Evolutionary conservation across 2,888 invertebrate species (phyloP).

Genomic region (Acanthosepion pharaonis): DNA sequence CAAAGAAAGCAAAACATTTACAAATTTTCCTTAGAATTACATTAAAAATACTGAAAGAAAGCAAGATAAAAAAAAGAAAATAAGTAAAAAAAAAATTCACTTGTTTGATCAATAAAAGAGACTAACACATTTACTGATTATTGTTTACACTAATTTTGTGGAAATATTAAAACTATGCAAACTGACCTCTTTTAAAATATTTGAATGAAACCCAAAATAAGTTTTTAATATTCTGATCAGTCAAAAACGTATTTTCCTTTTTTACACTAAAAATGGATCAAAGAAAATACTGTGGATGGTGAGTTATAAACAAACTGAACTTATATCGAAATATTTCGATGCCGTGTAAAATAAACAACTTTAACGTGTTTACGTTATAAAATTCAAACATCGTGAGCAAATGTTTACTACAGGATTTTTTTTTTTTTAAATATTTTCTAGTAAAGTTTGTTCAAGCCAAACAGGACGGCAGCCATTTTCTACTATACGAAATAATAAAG

Average conservation of each 20-base stretch:
- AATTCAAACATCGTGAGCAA: background rate
- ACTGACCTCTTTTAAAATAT: too few relatives aligned
- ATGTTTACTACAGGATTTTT: background rate
- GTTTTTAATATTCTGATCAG: background rate
- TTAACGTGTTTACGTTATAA: background rate
- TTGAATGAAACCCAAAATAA: background rate
- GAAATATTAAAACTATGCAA: too few relatives aligned
- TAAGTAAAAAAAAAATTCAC: too few relatives aligned
- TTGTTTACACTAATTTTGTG: too few relatives aligned
- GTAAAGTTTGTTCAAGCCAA: background rate
- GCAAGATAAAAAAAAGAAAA: too few relatives aligned
- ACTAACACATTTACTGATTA: too few relatives aligned
- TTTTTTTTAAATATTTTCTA: background rate
- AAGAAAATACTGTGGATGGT: background rate
- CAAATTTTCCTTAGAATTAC: too few relatives aligned
- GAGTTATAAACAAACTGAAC: background rate
- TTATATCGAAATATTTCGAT: background rate
- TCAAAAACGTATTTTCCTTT: background rate
- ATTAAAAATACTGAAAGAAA: too few relatives aligned
- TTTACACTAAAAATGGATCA: background rate
- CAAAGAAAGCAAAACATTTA: too few relatives aligned
- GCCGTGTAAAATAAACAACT: background rate
- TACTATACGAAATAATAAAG: background rate
- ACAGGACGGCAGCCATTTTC: background rate
- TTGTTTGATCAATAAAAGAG: too few relatives aligned